Percentiles rank a stretch among this genome's conserved stretches.
Conservation (phyloP, 2,113 vertebrate genomes). For the Lanius ludovicianus region DNA sequence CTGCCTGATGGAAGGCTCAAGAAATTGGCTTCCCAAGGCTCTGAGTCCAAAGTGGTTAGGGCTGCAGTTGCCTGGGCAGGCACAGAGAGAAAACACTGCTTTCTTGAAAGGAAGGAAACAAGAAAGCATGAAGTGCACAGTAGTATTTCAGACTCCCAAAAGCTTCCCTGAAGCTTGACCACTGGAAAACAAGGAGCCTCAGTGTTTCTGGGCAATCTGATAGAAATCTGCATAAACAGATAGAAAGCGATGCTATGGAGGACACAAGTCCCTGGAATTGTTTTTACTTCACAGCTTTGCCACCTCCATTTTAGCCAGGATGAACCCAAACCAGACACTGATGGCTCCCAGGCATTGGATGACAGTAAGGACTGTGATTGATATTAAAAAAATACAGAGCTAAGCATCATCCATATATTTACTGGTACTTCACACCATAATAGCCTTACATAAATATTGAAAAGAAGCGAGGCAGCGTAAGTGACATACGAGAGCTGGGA, state of each 20-base stretch:
- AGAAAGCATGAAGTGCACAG: neutral
- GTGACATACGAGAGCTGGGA: neutral
- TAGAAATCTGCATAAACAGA: neutral
- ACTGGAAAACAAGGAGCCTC: neutral
- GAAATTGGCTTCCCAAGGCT: neutral
- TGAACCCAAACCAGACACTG: neutral
- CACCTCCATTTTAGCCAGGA: neutral
- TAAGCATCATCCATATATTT: slow-evolving; percentile 15
- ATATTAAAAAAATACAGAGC: neutral
- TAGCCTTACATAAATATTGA: slow-evolving; percentile 23
- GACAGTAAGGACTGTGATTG: neutral
- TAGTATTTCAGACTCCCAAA: neutral
- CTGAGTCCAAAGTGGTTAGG: neutral
- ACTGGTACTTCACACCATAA: neutral
- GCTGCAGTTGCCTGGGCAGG: neutral
- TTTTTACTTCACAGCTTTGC: neutral
- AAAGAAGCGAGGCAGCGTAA: neutral
- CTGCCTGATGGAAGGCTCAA: neutral
- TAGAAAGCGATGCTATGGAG: neutral
- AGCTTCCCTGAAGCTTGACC: neutral
- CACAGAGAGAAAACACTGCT: neutral
- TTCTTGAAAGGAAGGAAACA: neutral
- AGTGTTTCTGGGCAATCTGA: neutral
- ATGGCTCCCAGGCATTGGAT: neutral
- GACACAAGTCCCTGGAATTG: neutral